phyloP scores from a whole-genome alignment of 1,140 invertebrate genomes.

The Gonatopus flavifemur region DNA sequence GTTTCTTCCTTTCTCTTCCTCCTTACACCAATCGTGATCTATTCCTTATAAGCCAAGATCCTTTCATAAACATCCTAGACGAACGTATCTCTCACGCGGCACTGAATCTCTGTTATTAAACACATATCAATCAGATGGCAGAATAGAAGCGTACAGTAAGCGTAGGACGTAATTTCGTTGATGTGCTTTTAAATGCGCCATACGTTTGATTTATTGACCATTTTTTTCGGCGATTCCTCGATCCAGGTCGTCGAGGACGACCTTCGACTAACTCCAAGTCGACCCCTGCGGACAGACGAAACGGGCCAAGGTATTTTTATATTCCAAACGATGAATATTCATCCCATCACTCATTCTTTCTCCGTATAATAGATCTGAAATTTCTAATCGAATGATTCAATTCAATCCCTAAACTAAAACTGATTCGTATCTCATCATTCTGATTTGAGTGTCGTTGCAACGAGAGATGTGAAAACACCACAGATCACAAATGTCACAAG shows the following conservation, averaged over 20 bases:
- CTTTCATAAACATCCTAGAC: slow-evolving; percentile 41
- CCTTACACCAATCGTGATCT: neutral
- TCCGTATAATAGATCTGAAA: too few species aligned
- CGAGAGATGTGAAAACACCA: too few species aligned
- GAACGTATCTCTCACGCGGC: slow-evolving; percentile 35
- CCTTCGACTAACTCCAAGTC: slow-evolving; percentile 24
- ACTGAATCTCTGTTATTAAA: slow-evolving; percentile 55
- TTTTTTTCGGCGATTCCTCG: slow-evolving; percentile 23
- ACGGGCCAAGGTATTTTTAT: too few species aligned
- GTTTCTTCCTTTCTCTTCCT: slow-evolving; percentile 4
- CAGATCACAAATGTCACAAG: too few species aligned
- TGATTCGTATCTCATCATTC: too few species aligned
- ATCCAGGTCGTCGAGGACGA: slow-evolving; percentile 15
- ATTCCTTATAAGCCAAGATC: slow-evolving; percentile 11
- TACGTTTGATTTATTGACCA: slow-evolving; percentile 48
- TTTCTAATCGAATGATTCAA: too few species aligned
- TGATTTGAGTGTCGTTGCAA: too few species aligned
- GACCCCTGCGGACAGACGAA: too few species aligned
- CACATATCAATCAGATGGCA: slow-evolving; percentile 51
- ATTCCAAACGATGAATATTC: too few species aligned
- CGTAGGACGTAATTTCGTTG: slow-evolving; percentile 28
- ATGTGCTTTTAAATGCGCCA: slow-evolving; percentile 52
- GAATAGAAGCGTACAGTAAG: neutral
- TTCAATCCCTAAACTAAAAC: too few species aligned
- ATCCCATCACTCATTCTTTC: too few species aligned